These are phyloP conservation scores for Coracias cyanogaster DNA, from an alignment of 2,797 vertebrate species.

Conservation along the genomic window DNA sequence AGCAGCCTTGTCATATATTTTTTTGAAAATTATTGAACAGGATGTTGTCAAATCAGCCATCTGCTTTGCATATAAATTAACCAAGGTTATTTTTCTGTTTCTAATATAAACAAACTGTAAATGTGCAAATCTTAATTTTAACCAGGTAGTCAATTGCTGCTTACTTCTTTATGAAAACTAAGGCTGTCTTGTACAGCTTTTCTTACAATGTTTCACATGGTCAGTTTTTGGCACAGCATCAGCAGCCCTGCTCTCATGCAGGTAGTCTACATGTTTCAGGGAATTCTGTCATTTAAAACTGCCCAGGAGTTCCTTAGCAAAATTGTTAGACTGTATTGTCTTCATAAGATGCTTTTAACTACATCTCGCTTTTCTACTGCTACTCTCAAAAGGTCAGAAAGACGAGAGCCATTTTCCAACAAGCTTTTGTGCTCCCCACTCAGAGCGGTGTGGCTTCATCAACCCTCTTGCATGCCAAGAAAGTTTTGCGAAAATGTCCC, in stretches of 20 bases:
- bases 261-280: neutral
- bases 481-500: neutral
- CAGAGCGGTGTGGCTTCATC: neutral
- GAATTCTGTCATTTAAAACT: neutral
- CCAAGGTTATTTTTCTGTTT: neutral
- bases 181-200: neutral
- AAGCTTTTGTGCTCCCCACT: neutral
- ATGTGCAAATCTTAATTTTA: neutral
- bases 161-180: neutral
- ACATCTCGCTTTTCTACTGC: neutral
- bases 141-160: neutral
- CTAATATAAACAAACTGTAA: neutral
- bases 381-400: neutral
- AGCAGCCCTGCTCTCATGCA: neutral
- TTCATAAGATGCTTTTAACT: neutral
- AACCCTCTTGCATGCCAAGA: neutral
- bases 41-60: neutral
- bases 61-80: neutral
- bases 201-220: neutral
- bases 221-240: neutral
- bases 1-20: neutral
- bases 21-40: neutral
- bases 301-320: neutral
- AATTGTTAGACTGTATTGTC: neutral
- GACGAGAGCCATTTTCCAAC: neutral